Base-by-base conservation (phyloP, 37 sponge, comb jelly and placozoan species). In the Beroe ovata region DNA sequence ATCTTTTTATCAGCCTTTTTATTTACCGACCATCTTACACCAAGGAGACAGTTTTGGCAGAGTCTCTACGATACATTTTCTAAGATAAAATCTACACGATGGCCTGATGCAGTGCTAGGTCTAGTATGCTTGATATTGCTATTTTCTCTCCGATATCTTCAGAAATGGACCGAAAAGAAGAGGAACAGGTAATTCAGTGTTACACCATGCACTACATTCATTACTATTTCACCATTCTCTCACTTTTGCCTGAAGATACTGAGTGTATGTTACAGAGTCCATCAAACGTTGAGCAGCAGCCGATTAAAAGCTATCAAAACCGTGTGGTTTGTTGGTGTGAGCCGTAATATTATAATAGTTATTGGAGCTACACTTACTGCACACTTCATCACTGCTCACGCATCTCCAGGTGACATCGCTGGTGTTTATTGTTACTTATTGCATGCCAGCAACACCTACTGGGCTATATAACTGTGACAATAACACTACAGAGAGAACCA, bases 31-130 rank as follows among this genome's bases (percentile, higher is more conserved):
- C n/a, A n/a, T n/a, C n/a, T n/a, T n/a, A n/a, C n/a, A n/a, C n/a
- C n/a, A n/a, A 77, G 84, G 84, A 77, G 54, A 40, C 84, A 77
- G 23, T 77, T 77, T 58, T 77, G 84, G 84, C 42, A 36, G 28
- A 77, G 28, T 22, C 20, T 77, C 11, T 77, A 77, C 59, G 54
- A 77, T 4, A 77, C 84, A 21, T 77, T 77, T 1, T 0, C 47
- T 20, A 38, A 40, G 1, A 77, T 77, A 26, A 77, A 77, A 23
- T 4, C 25, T 6, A 77, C 84, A 19, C 38, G 84, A 25, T 77
- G 84, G 84, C 84, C 84, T 42, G 84, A 77, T 77, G 84, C 84
- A 8, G 84, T 77, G 22, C 8, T 77, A 25, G 84, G 84, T 21
- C 8, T 77, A 0, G 22, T 42, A 2, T 77, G 84, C 40, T 47